Percentiles rank a stretch among this genome's conserved stretches.
phyloP scores from a whole-genome alignment of 2,888 invertebrate genomes.

The Siphonodentalium dalli region DNA sequence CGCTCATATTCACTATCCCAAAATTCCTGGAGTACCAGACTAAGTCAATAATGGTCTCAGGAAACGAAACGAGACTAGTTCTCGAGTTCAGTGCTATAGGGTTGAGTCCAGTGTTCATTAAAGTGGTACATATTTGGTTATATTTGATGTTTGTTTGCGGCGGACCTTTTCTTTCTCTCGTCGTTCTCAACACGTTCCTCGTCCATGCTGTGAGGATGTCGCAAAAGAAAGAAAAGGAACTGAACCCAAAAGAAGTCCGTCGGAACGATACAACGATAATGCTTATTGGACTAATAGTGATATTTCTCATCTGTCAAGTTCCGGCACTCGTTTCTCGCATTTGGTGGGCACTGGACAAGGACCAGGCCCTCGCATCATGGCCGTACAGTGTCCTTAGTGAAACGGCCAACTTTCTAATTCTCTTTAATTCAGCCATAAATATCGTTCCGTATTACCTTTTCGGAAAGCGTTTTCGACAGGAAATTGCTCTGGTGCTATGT shows the following conservation, averaged over 20 bases:
- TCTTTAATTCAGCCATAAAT: slow-evolving; percentile 64
- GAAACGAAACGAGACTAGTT: too few relatives aligned
- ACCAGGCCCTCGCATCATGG: slow-evolving; percentile 27
- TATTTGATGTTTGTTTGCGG: slow-evolving; percentile 62
- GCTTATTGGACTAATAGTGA: slow-evolving; percentile 64
- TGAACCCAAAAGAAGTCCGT: slow-evolving; percentile 58
- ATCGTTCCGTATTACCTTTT: slow-evolving; percentile 66
- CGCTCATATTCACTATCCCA: slow-evolving; percentile 59
- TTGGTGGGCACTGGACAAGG: slow-evolving; percentile 56
- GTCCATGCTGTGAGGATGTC: slow-evolving; percentile 61
- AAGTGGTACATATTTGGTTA: slow-evolving; percentile 60
- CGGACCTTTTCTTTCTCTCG: slow-evolving; percentile 60
- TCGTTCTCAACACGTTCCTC: slow-evolving; percentile 60
- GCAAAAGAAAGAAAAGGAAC: slow-evolving; percentile 49
- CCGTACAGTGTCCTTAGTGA: slow-evolving; percentile 58
- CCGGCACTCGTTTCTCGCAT: slow-evolving; percentile 63
- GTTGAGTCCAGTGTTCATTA: slow-evolving; percentile 44
- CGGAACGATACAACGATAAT: slow-evolving; percentile 64
- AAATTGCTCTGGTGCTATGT: too few relatives aligned
- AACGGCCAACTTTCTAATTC: slow-evolving; percentile 61
- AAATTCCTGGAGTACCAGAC: slow-evolving; percentile 61
- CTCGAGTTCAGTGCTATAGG: slow-evolving; percentile 50
- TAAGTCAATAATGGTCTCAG: slow-evolving; percentile 23
- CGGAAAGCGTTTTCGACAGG: slow-evolving; percentile 58
- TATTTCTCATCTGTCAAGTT: slow-evolving; percentile 64